Base-by-base conservation (phyloP, 1,140 invertebrate genomes). In the Antheraea mylitta region DNA sequence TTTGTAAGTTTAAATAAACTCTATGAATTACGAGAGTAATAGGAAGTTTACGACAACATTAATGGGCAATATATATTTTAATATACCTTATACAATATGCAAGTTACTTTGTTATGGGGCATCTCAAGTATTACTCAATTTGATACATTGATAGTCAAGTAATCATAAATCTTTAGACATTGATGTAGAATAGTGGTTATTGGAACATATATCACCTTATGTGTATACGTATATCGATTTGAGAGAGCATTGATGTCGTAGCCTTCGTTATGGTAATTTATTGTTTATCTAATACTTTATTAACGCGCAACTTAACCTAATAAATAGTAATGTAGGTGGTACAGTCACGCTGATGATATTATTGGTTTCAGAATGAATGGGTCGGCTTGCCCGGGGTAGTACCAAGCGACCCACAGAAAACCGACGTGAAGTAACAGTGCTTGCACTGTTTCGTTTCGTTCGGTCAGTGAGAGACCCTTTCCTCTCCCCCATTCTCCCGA, bases 81-180 rank as follows among this genome's bases (percentile, higher is more conserved):
- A 42, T 42, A 42, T 42, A 42, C 7, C 38, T 11, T 42, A 42
- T 42, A 42, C 38, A 11, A 42, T 42, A 42, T 11, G 38, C 38
- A 42, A 3, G 8, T 42, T 53, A 53, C 45, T 53, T 16, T 53
- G 45, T 53, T 53, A 53, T 53, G 45, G 10, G 5, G 45, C 45
- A 9, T 53, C 45, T 53, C 16, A 53, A 53, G 6, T 16, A 53
- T n/a, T 53, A 53, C 45, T 16, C 9, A 53, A 13, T 16, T 53
- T 53, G 45, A 53, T 53, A 53, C 45, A 53, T 53, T 53, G 45
- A 53, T 53, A 53, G 45, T 53, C 45, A 16, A 53, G 45, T 13
- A 53, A n/a, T 53, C 45, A 53, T 53, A 53, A 53, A 53, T 53
- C 45, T 53, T 53, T 53, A 13, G 45, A 53, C 45, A 53, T 53